Evolutionary conservation across 2,113 vertebrate genomes (phyloP).

Genomic region (Rana temporaria): DNA sequence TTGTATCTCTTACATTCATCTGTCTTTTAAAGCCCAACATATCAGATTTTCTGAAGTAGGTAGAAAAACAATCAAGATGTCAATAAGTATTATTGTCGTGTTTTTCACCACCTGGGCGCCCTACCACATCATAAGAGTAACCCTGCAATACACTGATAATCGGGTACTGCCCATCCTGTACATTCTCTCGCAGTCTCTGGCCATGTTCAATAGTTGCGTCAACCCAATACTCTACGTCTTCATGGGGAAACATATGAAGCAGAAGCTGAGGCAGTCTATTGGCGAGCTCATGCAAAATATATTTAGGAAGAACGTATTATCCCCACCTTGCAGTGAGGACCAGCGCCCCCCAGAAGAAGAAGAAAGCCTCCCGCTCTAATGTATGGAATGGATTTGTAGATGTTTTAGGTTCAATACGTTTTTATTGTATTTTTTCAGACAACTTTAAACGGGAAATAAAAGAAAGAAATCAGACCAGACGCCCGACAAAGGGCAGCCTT

Average conservation of each 20-base stretch:
- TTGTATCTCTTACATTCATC: slow-evolving; percentile 69
- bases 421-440: too few species aligned
- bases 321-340: background rate
- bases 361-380: too few species aligned
- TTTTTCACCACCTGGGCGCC: slow-evolving; percentile 82
- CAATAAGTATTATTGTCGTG: slow-evolving; percentile 62
- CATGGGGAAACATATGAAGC: slow-evolving; percentile 76
- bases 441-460: too few species aligned
- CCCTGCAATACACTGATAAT: slow-evolving; percentile 48
- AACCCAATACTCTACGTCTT: slow-evolving; percentile 81
- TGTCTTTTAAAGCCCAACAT: slow-evolving; percentile 57
- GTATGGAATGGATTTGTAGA: too few species aligned
- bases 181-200: slow-evolving; percentile 68
- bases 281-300: slow-evolving; percentile 70
- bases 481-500: too few species aligned
- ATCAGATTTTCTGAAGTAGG: slow-evolving; percentile 60
- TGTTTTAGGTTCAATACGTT: too few species aligned
- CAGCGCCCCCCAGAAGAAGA: too few species aligned
- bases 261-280: slow-evolving; percentile 67
- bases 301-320: slow-evolving; percentile 71
- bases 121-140: slow-evolving; percentile 72
- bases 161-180: slow-evolving; percentile 71
- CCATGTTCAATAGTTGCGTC: slow-evolving; percentile 79
- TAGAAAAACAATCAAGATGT: slow-evolving; percentile 65
- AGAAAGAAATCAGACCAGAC: too few species aligned